Evolutionary conservation across 2,113 vertebrate genomes (phyloP), one percentile per base, ranked within the genome.

Genomic region (Okapia johnstoni): DNA sequence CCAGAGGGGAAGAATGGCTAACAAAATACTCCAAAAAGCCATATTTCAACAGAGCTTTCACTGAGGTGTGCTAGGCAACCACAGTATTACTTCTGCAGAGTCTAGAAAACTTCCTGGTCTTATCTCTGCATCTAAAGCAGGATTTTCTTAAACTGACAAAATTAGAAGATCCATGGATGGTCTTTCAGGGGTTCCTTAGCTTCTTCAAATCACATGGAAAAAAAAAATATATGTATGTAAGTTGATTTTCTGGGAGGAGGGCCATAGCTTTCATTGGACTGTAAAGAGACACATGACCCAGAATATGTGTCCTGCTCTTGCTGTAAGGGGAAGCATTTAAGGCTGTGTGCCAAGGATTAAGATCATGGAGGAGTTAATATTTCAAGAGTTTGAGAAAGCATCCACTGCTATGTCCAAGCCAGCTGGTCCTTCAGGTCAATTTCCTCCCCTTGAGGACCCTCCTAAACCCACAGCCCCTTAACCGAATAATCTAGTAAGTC

Each of bases 401-500:
- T 61, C 97, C 97, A 83, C 79, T 52, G 85, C 96, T 94, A 61
- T 30, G 57, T 92, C 77, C 94, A 89, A 93, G 91, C 63, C 83
- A 96, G 94, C 93, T 97, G 97, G 61, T 87, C 92, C 97, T 97
- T 95, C 94, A 93, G 88, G 96, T 55, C 57, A 23, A 14, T 70
- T 40, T 46, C 54, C 19, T n/a, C 46, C 60, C 79, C 28, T 46
- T 13, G 46, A 81, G 58, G 30, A 8, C 85, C 60, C 83, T 43
- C 36, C 25, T 40, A 36, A 36, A 36, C 52, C 66, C 58, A 13
- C 13, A 28, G 55, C 2, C 85, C 85, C 96, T 83, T 61, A 97
- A 98, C 94, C 4, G 6, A 98, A 98, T 96, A 98, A 97, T 97
- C 98, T 97, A 94, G 95, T 92, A 97, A 98, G 97, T 96, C 95